Evolutionary conservation across 2,113 vertebrate genomes (phyloP), one percentile per base, ranked within the genome.

Genomic region (Symphodus melops): DNA sequence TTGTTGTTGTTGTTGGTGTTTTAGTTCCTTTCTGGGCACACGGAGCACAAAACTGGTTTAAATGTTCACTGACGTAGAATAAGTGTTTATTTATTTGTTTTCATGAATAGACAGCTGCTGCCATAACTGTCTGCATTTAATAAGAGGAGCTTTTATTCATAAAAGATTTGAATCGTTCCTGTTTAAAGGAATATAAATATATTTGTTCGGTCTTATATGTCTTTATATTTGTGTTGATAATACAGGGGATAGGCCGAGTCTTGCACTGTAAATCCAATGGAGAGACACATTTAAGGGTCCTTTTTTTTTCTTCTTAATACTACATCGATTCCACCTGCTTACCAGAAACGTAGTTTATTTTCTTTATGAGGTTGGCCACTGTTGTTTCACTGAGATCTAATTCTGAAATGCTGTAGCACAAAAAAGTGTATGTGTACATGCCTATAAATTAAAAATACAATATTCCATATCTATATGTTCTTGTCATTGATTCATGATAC

Each of bases 111-210:
- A 90, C 62, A 79, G 88, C 79, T 91, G 84, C 88, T 82, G 69
- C 75, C 59, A 65, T 72, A 41, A 67, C 72, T 83, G 91, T 91
- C 82, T 68, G 76, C 78, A 79, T 92, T 91, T 68, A 61, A 79
- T 89, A 79, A 88, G 77, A 89, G 65, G 51, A 90, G 68, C 49
- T 85, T 93, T 93, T 88, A 91, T 88, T 91, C 70, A 89, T 82
- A 91, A 93, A 92, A 93, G 89, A 86, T 86, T 74, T 76, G 69
- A 86, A 87, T 94, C 71, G 42, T 94, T 95, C 92, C 93, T 94
- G 94, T 95, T 95, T 94, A 90, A 95, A 94, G 94, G 92, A 94
- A 94, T 90, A 83, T n/a, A 62, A 44, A 44, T 44, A 2, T 89
- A 85, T 81, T 66, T 88, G 81, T 86, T 81, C 16, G 52, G 69